Percentiles rank a stretch among this genome's conserved stretches.
Conservation (phyloP, 2,113 vertebrate species). For the Erpornis zantholeuca region DNA sequence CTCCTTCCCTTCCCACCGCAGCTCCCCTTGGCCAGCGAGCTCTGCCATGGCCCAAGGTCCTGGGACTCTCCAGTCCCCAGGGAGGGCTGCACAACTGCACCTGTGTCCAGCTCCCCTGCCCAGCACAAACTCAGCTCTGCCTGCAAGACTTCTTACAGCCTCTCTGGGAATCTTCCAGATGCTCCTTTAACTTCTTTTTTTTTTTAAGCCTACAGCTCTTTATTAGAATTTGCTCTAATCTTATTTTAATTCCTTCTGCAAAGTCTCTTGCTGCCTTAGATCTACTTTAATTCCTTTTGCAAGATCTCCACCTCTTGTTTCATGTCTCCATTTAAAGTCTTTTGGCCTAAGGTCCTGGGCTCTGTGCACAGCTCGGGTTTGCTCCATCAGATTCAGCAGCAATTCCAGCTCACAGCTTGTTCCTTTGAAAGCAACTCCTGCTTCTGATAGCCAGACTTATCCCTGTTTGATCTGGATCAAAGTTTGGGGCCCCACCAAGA, state of each 20-base stretch:
- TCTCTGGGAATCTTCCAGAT: neutral
- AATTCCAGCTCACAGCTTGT: neutral
- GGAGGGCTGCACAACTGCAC: neutral
- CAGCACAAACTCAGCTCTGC: neutral
- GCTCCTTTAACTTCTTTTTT: neutral
- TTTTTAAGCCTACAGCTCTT: neutral
- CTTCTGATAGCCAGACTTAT: neutral
- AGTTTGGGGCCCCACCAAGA: neutral
- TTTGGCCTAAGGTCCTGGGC: constrained; percentile 10
- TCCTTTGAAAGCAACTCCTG: neutral
- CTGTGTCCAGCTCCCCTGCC: neutral
- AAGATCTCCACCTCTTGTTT: constrained; percentile 30
- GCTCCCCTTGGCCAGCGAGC: neutral
- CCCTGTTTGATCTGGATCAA: constrained; percentile 28
- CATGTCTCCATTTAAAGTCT: constrained; percentile 17
- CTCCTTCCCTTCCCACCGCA: neutral
- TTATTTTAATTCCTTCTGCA: constrained; percentile 34
- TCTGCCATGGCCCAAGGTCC: neutral
- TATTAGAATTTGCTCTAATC: constrained; percentile 39
- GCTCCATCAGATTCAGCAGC: neutral
- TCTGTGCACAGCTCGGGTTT: neutral
- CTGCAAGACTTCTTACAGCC: neutral
- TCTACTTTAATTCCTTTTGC: constrained; percentile 32
- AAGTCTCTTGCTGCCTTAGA: constrained; percentile 13
- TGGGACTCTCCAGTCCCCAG: neutral